Evolutionary conservation across 2,888 invertebrate genomes (phyloP).

Genomic region (Cheilosia impressa): DNA sequence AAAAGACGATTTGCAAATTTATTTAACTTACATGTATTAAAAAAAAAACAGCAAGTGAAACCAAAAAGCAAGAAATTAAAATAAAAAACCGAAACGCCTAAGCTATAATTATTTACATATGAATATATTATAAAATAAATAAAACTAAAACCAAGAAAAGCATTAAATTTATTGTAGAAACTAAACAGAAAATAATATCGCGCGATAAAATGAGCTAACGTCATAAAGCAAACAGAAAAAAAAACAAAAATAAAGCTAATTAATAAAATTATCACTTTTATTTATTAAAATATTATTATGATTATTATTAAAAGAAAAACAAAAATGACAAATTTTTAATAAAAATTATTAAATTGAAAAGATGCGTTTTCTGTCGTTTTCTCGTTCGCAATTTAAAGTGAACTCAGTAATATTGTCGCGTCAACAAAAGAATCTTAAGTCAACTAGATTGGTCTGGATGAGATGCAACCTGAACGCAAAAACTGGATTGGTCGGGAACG

Average conservation of each 20-base stretch:
- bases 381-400: not conserved
- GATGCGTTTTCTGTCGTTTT: not conserved
- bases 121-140: conserved; percentile 61
- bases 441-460: too few relatives aligned
- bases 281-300: conserved; percentile 71
- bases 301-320: conserved; percentile 60
- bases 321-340: conserved; percentile 73
- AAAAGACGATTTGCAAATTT: conserved; percentile 51
- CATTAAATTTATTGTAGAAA: conserved; percentile 66
- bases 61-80: conserved; percentile 24
- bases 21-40: conserved; percentile 52
- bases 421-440: too few relatives aligned
- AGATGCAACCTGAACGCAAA: too few relatives aligned
- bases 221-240: conserved; percentile 64
- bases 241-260: conserved; percentile 60
- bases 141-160: conserved; percentile 34
- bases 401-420: too few relatives aligned
- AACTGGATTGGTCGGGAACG: too few relatives aligned
- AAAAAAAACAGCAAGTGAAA: conserved; percentile 6
- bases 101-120: conserved; percentile 75
- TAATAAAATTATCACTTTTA: conserved; percentile 72
- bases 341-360: conserved; percentile 71
- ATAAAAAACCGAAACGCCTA: conserved; percentile 72
- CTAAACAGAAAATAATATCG: conserved; percentile 47
- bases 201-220: conserved; percentile 68